Conservation (phyloP, 2,113 vertebrate species). For the Centrocercus urophasianus region DNA sequence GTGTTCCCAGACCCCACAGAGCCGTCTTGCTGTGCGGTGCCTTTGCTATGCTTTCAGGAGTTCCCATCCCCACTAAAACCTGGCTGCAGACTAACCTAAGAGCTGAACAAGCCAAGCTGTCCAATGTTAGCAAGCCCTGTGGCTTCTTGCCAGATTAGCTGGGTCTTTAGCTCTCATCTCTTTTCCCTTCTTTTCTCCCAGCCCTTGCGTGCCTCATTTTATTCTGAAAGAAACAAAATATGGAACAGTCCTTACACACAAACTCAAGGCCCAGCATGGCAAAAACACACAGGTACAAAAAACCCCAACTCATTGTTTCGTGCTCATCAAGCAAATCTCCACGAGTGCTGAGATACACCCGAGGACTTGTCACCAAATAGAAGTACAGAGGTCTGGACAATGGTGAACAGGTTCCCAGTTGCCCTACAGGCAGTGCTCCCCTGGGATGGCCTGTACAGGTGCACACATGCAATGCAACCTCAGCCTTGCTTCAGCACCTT, state of each 20-base stretch:
- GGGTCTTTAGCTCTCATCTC: neutral
- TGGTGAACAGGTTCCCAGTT: neutral
- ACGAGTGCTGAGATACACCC: neutral
- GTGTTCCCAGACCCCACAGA: neutral
- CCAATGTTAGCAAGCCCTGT: fast-evolving
- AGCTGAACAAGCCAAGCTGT: neutral
- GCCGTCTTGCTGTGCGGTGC: neutral
- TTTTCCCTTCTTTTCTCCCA: neutral
- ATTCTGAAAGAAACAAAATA: neutral
- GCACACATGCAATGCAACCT: fast-evolving
- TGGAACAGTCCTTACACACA: neutral
- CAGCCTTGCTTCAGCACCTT: neutral
- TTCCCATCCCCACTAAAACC: neutral
- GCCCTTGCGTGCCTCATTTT: neutral
- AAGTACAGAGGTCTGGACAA: neutral
- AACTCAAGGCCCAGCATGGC: neutral
- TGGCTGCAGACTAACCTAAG: neutral
- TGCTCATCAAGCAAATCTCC: neutral
- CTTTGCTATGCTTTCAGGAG: neutral
- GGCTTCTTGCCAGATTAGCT: neutral
- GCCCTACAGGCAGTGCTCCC: neutral
- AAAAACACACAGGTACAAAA: no score
- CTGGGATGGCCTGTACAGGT: neutral
- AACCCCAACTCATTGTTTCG: neutral
- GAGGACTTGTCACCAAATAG: neutral